phyloP scores from a whole-genome alignment of 30 jellyfish, hydroid and myxozoan species.

The Turritopsis dohrnii region DNA sequence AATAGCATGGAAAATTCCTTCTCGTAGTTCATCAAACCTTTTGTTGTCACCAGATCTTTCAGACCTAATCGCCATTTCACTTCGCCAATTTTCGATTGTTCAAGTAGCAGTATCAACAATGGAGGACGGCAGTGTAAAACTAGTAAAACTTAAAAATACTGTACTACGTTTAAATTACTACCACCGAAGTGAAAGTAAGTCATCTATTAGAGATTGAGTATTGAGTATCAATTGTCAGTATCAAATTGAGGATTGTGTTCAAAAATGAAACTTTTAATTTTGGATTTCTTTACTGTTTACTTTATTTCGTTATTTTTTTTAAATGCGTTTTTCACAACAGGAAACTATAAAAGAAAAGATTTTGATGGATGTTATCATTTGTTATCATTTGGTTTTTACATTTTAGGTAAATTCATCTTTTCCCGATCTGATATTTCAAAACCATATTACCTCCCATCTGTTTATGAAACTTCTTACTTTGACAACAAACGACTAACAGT shows the following conservation, averaged over 20 bases:
- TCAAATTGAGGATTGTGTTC: no score
- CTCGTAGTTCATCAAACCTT: background rate
- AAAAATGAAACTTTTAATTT: no score
- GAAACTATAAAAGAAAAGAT: no score
- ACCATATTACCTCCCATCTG: background rate
- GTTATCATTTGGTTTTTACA: background rate
- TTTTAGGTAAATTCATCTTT: background rate
- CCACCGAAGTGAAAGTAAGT: background rate
- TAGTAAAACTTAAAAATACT: background rate
- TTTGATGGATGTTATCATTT: background rate
- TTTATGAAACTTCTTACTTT: background rate
- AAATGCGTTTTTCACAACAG: no score
- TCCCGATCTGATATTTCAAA: background rate
- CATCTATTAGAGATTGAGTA: no score
- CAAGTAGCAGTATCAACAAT: background rate
- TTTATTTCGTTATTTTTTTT: no score
- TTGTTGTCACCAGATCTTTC: background rate
- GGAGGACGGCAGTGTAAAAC: background rate
- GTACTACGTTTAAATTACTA: background rate
- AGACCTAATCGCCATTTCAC: background rate
- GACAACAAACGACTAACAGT: background rate
- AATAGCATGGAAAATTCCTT: background rate
- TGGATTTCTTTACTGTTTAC: no score
- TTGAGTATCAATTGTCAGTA: no score
- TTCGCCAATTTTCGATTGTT: background rate